A percentile compares a stretch with the other conserved stretches of the same genome.
phyloP scores from a whole-genome alignment of 2,888 invertebrate species.

The Teleiodes luculella region DNA sequence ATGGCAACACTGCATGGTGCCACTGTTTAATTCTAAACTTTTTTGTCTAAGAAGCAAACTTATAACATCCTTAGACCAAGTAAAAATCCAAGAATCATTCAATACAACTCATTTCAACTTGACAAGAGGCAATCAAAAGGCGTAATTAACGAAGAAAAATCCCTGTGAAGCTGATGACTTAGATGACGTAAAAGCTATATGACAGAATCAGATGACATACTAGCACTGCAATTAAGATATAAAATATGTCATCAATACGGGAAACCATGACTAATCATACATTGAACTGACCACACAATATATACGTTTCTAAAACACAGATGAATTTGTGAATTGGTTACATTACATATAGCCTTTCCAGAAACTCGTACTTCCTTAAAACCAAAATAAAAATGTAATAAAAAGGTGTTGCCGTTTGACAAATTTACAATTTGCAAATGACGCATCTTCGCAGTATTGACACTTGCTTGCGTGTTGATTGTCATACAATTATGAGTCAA shows the following conservation, averaged over 20 bases:
- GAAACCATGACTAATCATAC: neutral
- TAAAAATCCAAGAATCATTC: no score
- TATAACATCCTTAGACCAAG: no score
- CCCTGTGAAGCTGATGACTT: no score
- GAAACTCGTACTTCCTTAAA: neutral
- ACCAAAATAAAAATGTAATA: no score
- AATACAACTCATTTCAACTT: no score
- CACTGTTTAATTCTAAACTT: no score
- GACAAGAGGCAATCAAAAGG: no score
- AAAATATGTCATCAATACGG: neutral
- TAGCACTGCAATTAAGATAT: neutral
- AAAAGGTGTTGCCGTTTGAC: neutral
- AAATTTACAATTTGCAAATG: constrained; percentile 1
- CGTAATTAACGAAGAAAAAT: no score
- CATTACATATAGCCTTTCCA: neutral
- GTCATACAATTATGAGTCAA: neutral
- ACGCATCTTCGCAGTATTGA: neutral
- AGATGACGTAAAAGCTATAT: neutral
- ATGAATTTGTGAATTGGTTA: neutral
- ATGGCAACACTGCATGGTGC: no score
- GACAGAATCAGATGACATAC: neutral
- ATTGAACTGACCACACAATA: neutral
- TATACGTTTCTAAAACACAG: neutral
- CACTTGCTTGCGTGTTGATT: neutral
- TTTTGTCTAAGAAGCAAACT: no score